Base-by-base conservation (phyloP, 2,888 invertebrate genomes). In the Aethes cnicana region DNA sequence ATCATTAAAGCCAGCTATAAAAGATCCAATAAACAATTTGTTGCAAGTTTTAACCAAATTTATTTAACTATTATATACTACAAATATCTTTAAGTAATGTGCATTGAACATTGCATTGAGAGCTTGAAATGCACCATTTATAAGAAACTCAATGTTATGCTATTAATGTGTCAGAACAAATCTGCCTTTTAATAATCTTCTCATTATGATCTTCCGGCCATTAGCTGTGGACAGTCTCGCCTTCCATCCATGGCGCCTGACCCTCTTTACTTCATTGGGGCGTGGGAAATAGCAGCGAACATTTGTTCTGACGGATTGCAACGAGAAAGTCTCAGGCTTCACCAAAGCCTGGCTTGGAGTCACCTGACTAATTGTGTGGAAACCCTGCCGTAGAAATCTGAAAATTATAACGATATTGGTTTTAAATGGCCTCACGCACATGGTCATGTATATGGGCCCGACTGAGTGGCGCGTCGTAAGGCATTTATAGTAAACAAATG, bases 181-280 rank as follows among this genome's bases (percentile, higher is more conserved):
- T 81, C 91, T 89, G 53, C 95, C 95, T 83, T 94, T 95, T 1
- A 96, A 83, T 58, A 96, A 91, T 61, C 95, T 91, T 64, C 94
- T 90, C 95, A 95, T 95, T 8, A 96, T 78, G 17, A 94, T 77
- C 69, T 87, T 91, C n/a, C 95, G 91, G 2, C 96, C 96, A 33
- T 71, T 85, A 0, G 87, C 85, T 0, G 95, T 95, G 0, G 93
- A 91, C 89, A 96, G 93, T 54, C 95, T 91, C 0, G 90, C 77
- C 4, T 90, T 79, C 92, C 92, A 96, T 0, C 96, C 95, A 59
- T 95, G 94, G 5, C 91, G 90, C 28, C 92, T 92, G 1, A 95
- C 90, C 63, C 96, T 90, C 65, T 90, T 92, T 0, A 91, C 90
- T 84, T 96, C 96, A 43, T 91, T 93, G 0, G 96, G 94, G 33